phyloP scores from a whole-genome alignment of 2,797 vertebrate species.

The Megaceryle alcyon region DNA sequence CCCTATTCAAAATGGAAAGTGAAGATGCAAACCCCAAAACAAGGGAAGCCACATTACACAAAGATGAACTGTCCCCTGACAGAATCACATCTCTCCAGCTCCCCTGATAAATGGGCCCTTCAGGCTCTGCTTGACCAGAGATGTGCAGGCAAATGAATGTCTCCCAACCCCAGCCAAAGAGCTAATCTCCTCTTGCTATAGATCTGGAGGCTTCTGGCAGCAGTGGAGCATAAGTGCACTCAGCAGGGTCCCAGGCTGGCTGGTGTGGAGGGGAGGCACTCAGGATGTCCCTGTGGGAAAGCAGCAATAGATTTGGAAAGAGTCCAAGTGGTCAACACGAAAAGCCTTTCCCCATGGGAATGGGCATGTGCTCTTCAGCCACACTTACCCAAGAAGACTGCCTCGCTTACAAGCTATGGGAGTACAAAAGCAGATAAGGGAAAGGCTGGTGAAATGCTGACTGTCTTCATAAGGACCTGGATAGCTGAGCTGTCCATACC shows the following conservation, averaged over 20 bases:
- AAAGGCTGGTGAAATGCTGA: neutral
- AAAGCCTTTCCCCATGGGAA: neutral
- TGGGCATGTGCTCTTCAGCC: neutral
- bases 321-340: neutral
- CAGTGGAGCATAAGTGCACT: slow-evolving; percentile 19
- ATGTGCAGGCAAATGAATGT: neutral
- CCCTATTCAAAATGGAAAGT: neutral
- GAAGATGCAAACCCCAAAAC: neutral
- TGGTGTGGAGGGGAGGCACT: neutral
- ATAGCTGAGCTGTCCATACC: neutral
- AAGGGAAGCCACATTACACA: neutral
- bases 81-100: neutral
- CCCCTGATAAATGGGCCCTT: neutral
- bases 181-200: slow-evolving; percentile 48
- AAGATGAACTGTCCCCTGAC: neutral
- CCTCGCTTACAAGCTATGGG: rapidly evolving
- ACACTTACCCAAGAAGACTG: neutral
- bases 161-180: slow-evolving; percentile 43
- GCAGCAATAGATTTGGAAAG: neutral
- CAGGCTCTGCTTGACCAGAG: neutral
- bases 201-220: slow-evolving; percentile 40
- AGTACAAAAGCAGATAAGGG: neutral
- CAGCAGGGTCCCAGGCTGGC: slow-evolving; percentile 28
- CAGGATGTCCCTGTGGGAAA: neutral
- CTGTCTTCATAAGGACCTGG: neutral